Percentiles rank a stretch among this genome's conserved stretches.
These are phyloP conservation scores for Zootoca vivipara DNA, from an alignment of 2,113 vertebrate genomes.

Conservation along the genomic window DNA sequence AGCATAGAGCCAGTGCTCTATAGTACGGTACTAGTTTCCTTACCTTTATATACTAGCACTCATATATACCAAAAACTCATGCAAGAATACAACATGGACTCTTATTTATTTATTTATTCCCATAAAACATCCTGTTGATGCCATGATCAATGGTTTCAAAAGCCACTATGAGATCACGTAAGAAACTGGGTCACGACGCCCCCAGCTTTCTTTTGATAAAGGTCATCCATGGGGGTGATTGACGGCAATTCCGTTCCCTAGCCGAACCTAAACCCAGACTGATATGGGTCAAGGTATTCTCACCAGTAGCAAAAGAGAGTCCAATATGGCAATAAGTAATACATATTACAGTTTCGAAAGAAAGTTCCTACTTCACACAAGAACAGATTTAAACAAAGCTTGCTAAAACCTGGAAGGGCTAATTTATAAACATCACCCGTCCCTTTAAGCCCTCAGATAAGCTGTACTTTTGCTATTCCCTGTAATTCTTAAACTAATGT, in stretches of 20 bases:
- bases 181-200: no score
- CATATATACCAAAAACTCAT: no score
- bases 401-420: neutral
- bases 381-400: neutral
- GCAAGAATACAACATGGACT: no score
- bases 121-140: no score
- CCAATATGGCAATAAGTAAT: neutral
- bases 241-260: no score
- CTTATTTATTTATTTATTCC: neutral
- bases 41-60: neutral
- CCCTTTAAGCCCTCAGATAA: neutral
- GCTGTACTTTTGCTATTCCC: neutral
- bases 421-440: neutral
- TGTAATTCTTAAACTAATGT: neutral
- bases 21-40: neutral
- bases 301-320: neutral
- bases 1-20: neutral
- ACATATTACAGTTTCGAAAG: neutral
- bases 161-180: no score
- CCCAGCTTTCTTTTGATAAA: no score
- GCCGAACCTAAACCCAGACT: no score
- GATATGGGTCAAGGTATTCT: neutral
- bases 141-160: no score
- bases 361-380: neutral
- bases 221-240: no score